phyloP scores from a whole-genome alignment of 2,797 vertebrate species.

The Lacerta bilineata region DNA sequence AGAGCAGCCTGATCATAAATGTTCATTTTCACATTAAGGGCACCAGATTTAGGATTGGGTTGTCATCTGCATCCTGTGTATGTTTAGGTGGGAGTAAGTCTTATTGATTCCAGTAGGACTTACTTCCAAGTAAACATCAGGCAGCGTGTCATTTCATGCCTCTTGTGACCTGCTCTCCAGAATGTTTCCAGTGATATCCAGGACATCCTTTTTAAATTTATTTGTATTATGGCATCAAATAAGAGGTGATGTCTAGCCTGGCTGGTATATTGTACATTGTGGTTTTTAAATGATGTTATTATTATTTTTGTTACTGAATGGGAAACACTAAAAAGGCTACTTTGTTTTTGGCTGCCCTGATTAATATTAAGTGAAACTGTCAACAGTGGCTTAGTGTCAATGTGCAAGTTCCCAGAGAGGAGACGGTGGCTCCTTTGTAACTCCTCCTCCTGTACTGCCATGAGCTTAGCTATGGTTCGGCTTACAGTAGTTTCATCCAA shows the following conservation, averaged over 20 bases:
- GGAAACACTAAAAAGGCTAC: neutral
- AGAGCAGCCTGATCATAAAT: neutral
- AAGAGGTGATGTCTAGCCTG: neutral
- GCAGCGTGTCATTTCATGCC: neutral
- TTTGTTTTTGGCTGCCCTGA: neutral
- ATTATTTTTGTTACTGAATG: neutral
- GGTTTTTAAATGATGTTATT: neutral
- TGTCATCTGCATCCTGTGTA: neutral
- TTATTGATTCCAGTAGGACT: neutral
- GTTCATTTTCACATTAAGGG: neutral
- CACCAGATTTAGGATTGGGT: neutral
- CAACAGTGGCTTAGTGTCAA: too few relatives aligned
- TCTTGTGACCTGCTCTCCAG: neutral
- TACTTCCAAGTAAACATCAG: neutral
- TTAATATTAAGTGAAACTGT: too few relatives aligned
- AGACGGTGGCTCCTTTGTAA: too few relatives aligned
- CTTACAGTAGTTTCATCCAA: too few relatives aligned
- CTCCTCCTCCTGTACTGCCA: too few relatives aligned
- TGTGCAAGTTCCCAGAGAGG: too few relatives aligned
- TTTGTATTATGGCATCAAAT: neutral
- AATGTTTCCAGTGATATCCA: neutral
- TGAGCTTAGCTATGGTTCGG: too few relatives aligned
- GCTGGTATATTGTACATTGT: neutral
- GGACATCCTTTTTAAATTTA: neutral
- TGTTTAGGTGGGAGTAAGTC: neutral